phyloP scores from a whole-genome alignment of 2,113 vertebrate genomes.

The Gavialis gangeticus region DNA sequence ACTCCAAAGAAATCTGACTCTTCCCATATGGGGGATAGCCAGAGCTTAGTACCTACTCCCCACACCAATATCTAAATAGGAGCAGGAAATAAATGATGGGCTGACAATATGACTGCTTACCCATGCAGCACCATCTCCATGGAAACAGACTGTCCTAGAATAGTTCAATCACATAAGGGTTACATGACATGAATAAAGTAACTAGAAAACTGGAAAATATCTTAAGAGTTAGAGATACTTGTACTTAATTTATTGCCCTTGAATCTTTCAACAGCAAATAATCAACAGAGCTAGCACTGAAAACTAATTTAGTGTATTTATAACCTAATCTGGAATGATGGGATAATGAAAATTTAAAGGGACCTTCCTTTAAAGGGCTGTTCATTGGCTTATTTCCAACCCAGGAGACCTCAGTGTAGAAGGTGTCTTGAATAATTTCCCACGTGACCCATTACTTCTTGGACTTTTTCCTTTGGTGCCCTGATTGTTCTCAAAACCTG shows the following conservation, averaged over 20 bases:
- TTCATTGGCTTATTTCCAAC: background rate
- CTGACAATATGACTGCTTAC: conserved; percentile 55
- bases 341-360: conserved; percentile 1
- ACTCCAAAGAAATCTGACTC: background rate
- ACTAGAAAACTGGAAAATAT: conserved; percentile 52
- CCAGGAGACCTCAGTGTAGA: background rate
- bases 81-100: conserved; percentile 62
- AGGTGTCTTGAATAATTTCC: background rate
- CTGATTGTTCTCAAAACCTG: background rate
- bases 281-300: conserved; percentile 24
- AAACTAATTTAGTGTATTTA: background rate
- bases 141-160: conserved; percentile 70
- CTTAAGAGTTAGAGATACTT: conserved; percentile 11
- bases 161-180: conserved; percentile 66
- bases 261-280: conserved; percentile 20
- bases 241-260: background rate
- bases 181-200: conserved; percentile 70
- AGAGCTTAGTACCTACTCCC: conserved; percentile 1
- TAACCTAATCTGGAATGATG: background rate
- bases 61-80: conserved; percentile 35
- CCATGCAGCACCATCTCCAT: conserved; percentile 55
- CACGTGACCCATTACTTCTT: background rate
- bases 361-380: background rate
- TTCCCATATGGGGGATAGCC: background rate
- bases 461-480: background rate